Evolutionary conservation across 1,140 invertebrate species (phyloP).

Genomic region (Teleopsis dalmanni): DNA sequence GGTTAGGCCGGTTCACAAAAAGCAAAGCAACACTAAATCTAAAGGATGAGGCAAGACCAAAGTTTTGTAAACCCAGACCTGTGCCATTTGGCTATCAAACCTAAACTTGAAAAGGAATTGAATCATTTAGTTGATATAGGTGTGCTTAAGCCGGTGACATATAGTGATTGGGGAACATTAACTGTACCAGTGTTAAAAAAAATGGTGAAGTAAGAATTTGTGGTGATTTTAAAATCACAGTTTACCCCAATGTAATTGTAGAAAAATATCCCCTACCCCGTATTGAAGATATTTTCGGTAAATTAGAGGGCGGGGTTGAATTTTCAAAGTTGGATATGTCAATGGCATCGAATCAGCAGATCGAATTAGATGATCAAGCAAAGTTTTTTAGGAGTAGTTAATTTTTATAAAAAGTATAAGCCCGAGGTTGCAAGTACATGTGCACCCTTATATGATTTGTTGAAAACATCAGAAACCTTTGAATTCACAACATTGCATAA

Average conservation of each 20-base stretch:
- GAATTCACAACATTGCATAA: no score
- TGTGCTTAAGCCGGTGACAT: constrained; percentile 19
- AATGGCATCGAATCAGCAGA: constrained; percentile 22
- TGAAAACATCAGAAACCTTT: no score
- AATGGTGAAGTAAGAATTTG: constrained; percentile 42
- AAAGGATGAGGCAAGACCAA: constrained; percentile 1
- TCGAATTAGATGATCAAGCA: constrained; percentile 14
- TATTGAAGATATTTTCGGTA: constrained; percentile 21
- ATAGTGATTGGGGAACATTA: constrained; percentile 41
- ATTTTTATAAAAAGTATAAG: constrained; percentile 37
- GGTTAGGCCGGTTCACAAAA: constrained; percentile 3
- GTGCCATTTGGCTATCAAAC: constrained; percentile 2
- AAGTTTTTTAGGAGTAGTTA: constrained; percentile 26
- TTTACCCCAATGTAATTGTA: constrained; percentile 8
- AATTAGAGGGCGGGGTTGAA: constrained; percentile 15
- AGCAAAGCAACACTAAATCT: not conserved
- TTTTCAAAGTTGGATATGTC: constrained; percentile 21
- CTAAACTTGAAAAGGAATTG: constrained; percentile 32
- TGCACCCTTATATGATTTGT: constrained; percentile 25
- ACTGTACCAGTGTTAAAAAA: constrained; percentile 47
- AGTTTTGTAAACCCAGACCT: constrained; percentile 7
- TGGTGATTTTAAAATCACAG: constrained; percentile 35
- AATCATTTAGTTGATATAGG: constrained; percentile 31
- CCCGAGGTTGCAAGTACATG: constrained; percentile 24
- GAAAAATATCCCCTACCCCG: constrained; percentile 23